These are phyloP conservation scores for Dolichomitus sp. DNA, from an alignment of 2,888 invertebrate species.

Conservation along the genomic window DNA sequence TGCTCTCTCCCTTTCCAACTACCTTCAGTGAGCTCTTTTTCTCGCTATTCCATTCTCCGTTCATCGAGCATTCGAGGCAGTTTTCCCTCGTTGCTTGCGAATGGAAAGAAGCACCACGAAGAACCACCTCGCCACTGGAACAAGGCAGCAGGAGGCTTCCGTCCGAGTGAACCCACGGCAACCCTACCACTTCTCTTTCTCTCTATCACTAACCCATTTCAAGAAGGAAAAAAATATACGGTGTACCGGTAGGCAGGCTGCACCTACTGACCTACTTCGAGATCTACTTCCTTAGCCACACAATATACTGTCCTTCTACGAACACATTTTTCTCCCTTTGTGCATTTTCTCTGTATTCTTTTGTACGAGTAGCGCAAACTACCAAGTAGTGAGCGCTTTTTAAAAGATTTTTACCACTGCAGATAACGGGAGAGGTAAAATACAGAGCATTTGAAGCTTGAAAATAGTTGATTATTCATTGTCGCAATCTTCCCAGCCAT, in stretches of 20 bases:
- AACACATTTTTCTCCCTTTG: slow-evolving; percentile 23
- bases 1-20: neutral
- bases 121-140: slow-evolving; percentile 11
- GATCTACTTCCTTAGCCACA: slow-evolving; percentile 38
- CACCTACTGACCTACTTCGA: slow-evolving; percentile 56
- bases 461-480: neutral
- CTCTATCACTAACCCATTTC: slow-evolving; percentile 25
- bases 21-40: slow-evolving; percentile 43
- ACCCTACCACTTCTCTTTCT: slow-evolving; percentile 3
- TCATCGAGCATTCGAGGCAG: slow-evolving; percentile 44
- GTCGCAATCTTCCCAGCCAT: neutral
- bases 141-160: slow-evolving; percentile 32
- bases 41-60: slow-evolving; percentile 54
- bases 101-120: slow-evolving; percentile 40
- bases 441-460: neutral
- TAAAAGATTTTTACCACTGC: neutral
- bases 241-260: slow-evolving; percentile 12
- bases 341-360: slow-evolving; percentile 25
- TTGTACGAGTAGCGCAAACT: neutral
- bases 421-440: neutral
- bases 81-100: slow-evolving; percentile 48
- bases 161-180: slow-evolving; percentile 49
- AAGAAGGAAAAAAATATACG: slow-evolving; percentile 44
- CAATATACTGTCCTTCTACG: slow-evolving; percentile 17
- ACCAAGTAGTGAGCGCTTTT: slow-evolving; percentile 6